Percentiles rank a stretch among this genome's conserved stretches.
phyloP scores from a whole-genome alignment of 1,140 invertebrate species.

The Panagrolaimus sp. region DNA sequence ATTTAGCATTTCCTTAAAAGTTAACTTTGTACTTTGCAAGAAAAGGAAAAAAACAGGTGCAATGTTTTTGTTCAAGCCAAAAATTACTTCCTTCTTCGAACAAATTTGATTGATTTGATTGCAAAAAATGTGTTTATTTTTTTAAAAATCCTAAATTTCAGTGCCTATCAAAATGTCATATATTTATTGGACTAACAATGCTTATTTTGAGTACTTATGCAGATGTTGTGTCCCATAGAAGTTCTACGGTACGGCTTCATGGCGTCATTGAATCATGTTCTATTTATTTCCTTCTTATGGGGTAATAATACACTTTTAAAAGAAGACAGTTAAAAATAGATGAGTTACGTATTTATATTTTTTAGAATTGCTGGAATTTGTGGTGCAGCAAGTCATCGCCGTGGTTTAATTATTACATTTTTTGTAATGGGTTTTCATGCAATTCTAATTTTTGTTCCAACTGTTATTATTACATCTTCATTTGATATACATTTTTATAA shows the following conservation, averaged over 20 bases:
- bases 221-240: slow-evolving; percentile 35
- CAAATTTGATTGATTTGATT: too few relatives aligned
- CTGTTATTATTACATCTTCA: slow-evolving; percentile 43
- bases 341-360: slow-evolving; percentile 10
- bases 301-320: slow-evolving; percentile 19
- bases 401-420: slow-evolving; percentile 44
- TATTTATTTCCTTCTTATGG: slow-evolving; percentile 42
- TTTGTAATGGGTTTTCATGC: slow-evolving; percentile 41
- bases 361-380: slow-evolving; percentile 45
- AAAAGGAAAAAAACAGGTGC: too few relatives aligned
- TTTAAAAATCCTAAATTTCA: slow-evolving; percentile 16
- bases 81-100: too few relatives aligned
- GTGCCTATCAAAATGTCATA: slow-evolving; percentile 44
- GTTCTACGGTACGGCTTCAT: slow-evolving; percentile 42
- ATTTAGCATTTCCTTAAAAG: too few relatives aligned
- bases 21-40: too few relatives aligned
- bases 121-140: too few relatives aligned
- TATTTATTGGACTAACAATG: slow-evolving; percentile 41
- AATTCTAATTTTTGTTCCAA: slow-evolving; percentile 44
- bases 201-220: slow-evolving; percentile 37
- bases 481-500: slow-evolving; percentile 54
- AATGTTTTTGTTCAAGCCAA: too few relatives aligned
- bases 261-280: slow-evolving; percentile 45
- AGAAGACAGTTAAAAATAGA: neutral
- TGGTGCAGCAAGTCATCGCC: slow-evolving; percentile 43